Base-by-base conservation (phyloP, 1,140 invertebrate genomes). In the Lerema accius region DNA sequence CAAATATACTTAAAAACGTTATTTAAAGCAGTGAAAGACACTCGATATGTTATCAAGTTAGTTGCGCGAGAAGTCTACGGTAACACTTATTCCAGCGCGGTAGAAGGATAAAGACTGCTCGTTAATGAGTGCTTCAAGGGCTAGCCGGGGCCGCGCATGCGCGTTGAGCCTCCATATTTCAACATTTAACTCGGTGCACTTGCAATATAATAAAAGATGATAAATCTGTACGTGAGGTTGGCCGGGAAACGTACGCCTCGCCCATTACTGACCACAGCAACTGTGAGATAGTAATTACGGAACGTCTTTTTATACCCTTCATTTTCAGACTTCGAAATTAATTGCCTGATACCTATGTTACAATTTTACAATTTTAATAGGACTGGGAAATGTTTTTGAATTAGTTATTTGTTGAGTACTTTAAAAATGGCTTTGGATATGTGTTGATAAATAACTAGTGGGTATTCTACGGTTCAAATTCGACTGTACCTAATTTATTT, bases 81-180 rank as follows among this genome's bases (percentile, higher is more conserved):
- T 28, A 49, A 40, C 23, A 50, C 51, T 51, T 58, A 13, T 58
- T 19, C 16, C 56, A 45, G 9, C 23, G 55, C 39, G 49, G 16
- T 49, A 32, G 63, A 43, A 60, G 48, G 40, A 46, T 55, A 63
- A 39, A 51, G 55, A 65, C 63, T 65, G 63, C 56, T n/a, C 53
- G 53, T 37, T 42, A 50, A 42, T 51, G 55, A 65, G 63, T 50
- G 45, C 28, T 64, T 50, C 51, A 40, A 45, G 55, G 40, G 51
- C 37, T 45, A 10, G 45, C 16, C 37, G 35, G 39, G 26, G 26
- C 23, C 53, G 55, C 63, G 63, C 53, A 51, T 59, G 63, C 63
- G 63, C 11, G 5, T 7, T n/a, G 13, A 6, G 35, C 37, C 16
- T 35, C 40, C 23, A 26, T 65, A 51, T 59, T 46, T 59, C 28